Evolutionary conservation across 2,113 vertebrate species (phyloP).

Genomic region (Microcebus ravelobensis): DNA sequence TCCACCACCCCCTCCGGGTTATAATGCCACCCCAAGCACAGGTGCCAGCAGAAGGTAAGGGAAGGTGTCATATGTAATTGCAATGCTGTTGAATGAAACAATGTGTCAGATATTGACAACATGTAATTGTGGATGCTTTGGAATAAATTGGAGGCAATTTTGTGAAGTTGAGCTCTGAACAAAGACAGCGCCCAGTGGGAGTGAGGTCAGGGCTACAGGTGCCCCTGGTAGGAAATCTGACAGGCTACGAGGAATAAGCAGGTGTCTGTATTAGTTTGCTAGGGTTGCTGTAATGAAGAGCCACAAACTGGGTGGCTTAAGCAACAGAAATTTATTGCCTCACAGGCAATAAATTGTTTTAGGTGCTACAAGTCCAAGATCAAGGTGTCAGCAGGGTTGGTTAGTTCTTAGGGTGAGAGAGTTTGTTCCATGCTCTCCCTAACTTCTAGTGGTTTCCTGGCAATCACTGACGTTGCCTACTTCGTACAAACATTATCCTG

Average conservation of each 20-base stretch:
- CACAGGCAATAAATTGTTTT: background rate
- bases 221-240: background rate
- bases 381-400: background rate
- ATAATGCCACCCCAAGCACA: conserved; percentile 28
- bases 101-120: background rate
- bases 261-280: background rate
- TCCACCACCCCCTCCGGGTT: conserved; percentile 79
- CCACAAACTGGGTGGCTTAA: background rate
- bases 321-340: background rate
- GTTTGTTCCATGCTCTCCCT: background rate
- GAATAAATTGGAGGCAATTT: conserved; percentile 25
- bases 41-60: conserved; percentile 79
- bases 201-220: background rate
- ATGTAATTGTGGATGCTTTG: background rate
- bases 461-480: background rate
- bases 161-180: background rate
- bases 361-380: background rate
- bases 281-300: background rate
- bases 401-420: background rate
- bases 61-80: accelerated
- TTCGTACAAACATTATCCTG: background rate
- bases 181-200: background rate
- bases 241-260: background rate
- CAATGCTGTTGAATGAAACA: background rate
- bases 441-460: background rate